Evolutionary conservation across 1,140 invertebrate species (phyloP).

Genomic region (Brachionus asplanchnoidis): DNA sequence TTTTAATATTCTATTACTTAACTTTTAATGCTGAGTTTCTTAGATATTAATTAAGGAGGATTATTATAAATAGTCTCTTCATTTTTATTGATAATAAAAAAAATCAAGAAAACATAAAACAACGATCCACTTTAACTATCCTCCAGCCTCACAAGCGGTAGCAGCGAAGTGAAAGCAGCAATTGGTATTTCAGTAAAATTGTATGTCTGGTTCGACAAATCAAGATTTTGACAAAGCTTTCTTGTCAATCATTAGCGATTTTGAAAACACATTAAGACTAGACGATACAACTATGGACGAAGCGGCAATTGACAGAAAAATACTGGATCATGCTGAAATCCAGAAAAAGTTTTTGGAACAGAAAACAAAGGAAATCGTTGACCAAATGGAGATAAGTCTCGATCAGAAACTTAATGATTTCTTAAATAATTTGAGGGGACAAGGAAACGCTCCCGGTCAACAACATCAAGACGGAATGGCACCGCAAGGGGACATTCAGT

Average conservation of each 20-base stretch:
- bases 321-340: background rate
- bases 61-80: too few relatives aligned
- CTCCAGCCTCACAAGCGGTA: too few relatives aligned
- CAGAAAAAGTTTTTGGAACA: background rate
- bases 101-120: too few relatives aligned
- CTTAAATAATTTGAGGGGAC: background rate
- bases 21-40: too few relatives aligned
- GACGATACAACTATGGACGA: constrained; percentile 2
- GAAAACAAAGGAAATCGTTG: background rate
- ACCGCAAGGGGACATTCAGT: background rate
- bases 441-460: background rate
- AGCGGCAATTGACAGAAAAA: background rate
- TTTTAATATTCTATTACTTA: too few relatives aligned
- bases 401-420: background rate
- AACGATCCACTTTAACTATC: too few relatives aligned
- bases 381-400: background rate
- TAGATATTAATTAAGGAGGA: too few relatives aligned
- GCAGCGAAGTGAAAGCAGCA: too few relatives aligned
- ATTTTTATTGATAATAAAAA: too few relatives aligned
- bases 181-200: background rate
- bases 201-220: constrained; percentile 4
- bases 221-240: background rate
- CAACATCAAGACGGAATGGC: background rate
- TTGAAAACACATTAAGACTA: background rate
- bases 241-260: background rate